Conservation (phyloP, 2,113 vertebrate genomes). For the Penelope pileata region DNA sequence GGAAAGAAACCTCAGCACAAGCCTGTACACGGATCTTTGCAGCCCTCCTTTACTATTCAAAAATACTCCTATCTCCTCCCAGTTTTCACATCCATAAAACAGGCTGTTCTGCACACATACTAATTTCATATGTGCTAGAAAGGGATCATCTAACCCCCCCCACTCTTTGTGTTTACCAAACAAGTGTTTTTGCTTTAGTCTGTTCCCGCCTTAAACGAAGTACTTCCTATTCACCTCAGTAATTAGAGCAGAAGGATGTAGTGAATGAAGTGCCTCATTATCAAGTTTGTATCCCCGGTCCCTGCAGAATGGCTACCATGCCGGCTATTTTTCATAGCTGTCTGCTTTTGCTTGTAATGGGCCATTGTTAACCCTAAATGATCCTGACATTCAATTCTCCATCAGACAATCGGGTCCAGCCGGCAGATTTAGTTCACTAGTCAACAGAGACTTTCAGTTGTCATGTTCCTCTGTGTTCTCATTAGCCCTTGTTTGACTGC, state of each 20-base stretch:
- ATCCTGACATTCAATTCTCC: conserved; percentile 85
- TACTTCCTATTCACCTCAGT: conserved; percentile 83
- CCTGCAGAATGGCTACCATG: conserved; percentile 71
- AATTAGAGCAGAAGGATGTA: conserved; percentile 87
- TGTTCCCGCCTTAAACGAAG: conserved; percentile 79
- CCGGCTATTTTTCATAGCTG: conserved; percentile 78
- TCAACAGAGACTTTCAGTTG: conserved; percentile 80
- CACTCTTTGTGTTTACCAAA: conserved; percentile 81
- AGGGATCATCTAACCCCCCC: conserved; percentile 58
- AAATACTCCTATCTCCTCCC: neutral
- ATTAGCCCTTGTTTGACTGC: conserved; percentile 78
- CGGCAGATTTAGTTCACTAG: conserved; percentile 79
- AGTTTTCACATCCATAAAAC: neutral
- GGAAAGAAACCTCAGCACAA: neutral
- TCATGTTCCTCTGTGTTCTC: conserved; percentile 77
- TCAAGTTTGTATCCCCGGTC: conserved; percentile 73
- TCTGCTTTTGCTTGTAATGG: conserved; percentile 77
- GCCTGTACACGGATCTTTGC: neutral
- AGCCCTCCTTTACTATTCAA: neutral
- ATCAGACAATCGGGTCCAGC: conserved; percentile 81
- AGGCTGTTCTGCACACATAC: conserved; percentile 25
- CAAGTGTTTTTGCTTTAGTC: conserved; percentile 78
- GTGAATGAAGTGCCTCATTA: conserved; percentile 85
- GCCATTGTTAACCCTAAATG: conserved; percentile 86
- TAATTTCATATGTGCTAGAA: conserved; percentile 57